Conservation (phyloP, 2,888 invertebrate species). For the Archaeoteleia sp. region DNA sequence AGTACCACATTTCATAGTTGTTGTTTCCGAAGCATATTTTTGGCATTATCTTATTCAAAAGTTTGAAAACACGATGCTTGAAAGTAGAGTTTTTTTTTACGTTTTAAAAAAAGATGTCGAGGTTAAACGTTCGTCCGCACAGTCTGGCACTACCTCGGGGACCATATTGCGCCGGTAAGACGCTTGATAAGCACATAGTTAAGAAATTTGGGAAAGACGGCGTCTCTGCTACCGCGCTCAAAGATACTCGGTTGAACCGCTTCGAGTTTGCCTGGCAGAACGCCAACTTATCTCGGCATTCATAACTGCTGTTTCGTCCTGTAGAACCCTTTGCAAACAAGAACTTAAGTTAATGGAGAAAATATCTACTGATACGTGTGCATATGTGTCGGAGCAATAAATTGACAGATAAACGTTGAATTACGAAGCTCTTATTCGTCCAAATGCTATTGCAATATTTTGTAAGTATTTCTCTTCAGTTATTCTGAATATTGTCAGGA, state of each 20-base stretch:
- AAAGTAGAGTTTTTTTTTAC: not conserved
- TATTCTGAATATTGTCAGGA: too few species aligned
- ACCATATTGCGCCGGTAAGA: conserved; percentile 41
- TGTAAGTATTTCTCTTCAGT: too few species aligned
- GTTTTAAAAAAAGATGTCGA: conserved; percentile 1
- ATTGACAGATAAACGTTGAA: conserved; percentile 39
- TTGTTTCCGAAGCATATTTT: too few species aligned
- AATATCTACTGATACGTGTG: conserved; percentile 36
- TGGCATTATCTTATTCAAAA: too few species aligned
- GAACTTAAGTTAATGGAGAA: conserved; percentile 43
- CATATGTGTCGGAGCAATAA: conserved; percentile 20
- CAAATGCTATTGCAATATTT: conserved; percentile 4
- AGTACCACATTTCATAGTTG: too few species aligned
- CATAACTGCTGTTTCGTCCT: conserved; percentile 64
- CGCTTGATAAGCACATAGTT: conserved; percentile 46
- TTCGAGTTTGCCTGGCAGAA: conserved; percentile 56
- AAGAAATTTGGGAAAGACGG: conserved; percentile 46
- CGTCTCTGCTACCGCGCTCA: conserved; percentile 18
- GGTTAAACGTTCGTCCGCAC: conserved; percentile 36
- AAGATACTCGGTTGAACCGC: conserved; percentile 32
- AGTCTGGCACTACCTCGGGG: conserved; percentile 34
- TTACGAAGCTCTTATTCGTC: conserved; percentile 17
- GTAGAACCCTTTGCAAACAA: conserved; percentile 41
- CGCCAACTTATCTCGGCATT: conserved; percentile 68
- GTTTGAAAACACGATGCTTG: too few species aligned